Percentiles rank a stretch among this genome's conserved stretches.
phyloP scores from a whole-genome alignment of 2,888 invertebrate genomes.

The Desoria tigrina region DNA sequence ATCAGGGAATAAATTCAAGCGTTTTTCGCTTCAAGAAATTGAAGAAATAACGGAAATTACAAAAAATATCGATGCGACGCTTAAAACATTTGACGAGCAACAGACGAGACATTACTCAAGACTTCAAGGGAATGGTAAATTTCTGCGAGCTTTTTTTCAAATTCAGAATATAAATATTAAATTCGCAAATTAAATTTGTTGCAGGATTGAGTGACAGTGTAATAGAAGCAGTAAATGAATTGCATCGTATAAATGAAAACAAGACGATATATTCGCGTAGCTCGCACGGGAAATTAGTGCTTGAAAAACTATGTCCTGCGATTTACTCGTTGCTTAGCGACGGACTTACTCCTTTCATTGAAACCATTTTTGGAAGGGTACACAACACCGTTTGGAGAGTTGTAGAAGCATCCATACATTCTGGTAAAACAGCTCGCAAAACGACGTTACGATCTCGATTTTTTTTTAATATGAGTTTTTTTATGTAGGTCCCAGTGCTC shows the following conservation, averaged over 20 bases:
- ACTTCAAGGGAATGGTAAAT: too few relatives aligned
- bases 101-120: too few relatives aligned
- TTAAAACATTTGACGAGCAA: too few relatives aligned
- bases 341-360: slow-evolving; percentile 76
- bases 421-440: slow-evolving; percentile 61
- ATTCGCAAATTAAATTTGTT: too few relatives aligned
- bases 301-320: slow-evolving; percentile 78
- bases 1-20: slow-evolving; percentile 45
- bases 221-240: too few relatives aligned
- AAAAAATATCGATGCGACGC: slow-evolving; percentile 1
- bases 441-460: slow-evolving; percentile 19
- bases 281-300: slow-evolving; percentile 73
- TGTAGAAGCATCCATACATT: slow-evolving; percentile 82
- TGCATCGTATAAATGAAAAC: too few relatives aligned
- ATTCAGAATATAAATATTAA: too few relatives aligned
- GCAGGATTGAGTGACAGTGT: too few relatives aligned
- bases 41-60: slow-evolving; percentile 52
- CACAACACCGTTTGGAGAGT: slow-evolving; percentile 87
- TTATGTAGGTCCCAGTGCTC: slow-evolving; percentile 71
- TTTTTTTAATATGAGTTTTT: slow-evolving; percentile 12
- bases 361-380: slow-evolving; percentile 82
- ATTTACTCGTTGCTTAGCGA: slow-evolving; percentile 81
- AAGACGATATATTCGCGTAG: too few relatives aligned
- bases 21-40: slow-evolving; percentile 51
- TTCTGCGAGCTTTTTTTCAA: too few relatives aligned